Evolutionary conservation across 2,888 invertebrate species (phyloP), one percentile per base, ranked within the genome.

Genomic region (Antheraea yamamai): DNA sequence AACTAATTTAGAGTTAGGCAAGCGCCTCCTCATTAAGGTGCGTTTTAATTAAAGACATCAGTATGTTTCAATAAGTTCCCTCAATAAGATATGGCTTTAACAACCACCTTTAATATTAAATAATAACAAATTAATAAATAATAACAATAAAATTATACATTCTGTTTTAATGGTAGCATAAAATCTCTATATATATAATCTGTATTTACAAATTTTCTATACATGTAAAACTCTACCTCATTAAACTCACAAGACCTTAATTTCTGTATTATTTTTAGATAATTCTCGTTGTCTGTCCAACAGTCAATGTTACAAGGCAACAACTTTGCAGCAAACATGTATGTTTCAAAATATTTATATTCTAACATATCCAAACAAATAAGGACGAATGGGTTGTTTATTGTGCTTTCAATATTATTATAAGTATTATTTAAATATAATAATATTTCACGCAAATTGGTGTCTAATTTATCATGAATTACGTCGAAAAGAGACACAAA

Each of bases 151-250:
- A n/a, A n/a, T 55, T 20, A 55, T 55, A 20, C 8, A 55, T 0
- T 55, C 61, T 61, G 61, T 23, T 12, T 66, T 30, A 16, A 16
- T 6, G 64, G 64, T 16, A 66, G 18, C 30, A 66, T 66, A 70
- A 20, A 70, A n/a, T 70, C 39, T 70, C 70, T 70, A 12, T 10
- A 35, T 70, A 79, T 81, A 58, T 75, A 80, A 58, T 83, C 81
- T 3, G 74, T 72, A 52, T 79, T 75, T 66, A 80, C 74, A 77
- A 84, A 82, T 75, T 84, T 86, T 14, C 81, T 73, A 72, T 78
- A 80, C 72, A 86, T 52, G 47, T 78, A 79, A 77, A 80, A 80
- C 30, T 78, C 80, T 1, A 87, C 73, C 77, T 88, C 86, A 23
- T 76, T 76, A 64, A 82, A 81, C 1, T 84, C 77, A 23, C 81